Evolutionary conservation across 1,140 invertebrate species (phyloP).

Genomic region (Branchinecta lynchi): DNA sequence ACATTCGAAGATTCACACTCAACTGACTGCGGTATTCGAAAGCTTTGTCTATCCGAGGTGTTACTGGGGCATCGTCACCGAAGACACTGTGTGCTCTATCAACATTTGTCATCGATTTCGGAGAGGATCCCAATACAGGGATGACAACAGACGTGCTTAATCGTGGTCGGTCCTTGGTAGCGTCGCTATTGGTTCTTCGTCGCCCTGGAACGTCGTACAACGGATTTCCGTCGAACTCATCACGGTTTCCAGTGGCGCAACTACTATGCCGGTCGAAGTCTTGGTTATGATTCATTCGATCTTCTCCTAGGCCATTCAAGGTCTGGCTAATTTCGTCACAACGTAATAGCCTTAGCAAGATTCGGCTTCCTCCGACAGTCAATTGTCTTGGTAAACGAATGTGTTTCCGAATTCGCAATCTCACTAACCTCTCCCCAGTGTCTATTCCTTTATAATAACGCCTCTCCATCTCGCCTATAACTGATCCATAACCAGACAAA

Average conservation of each 20-base stretch:
- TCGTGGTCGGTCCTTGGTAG: neutral
- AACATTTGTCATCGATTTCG: neutral
- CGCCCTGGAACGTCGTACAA: neutral
- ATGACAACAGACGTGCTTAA: neutral
- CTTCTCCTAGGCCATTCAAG: conserved; percentile 2
- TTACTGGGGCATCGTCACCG: neutral
- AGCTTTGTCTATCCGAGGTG: conserved; percentile 18
- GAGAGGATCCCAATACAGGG: neutral
- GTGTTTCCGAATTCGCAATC: conserved; percentile 27
- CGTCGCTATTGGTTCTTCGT: neutral
- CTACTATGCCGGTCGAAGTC: neutral
- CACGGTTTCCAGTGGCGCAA: neutral
- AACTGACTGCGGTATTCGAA: conserved; percentile 22
- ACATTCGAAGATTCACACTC: conserved; percentile 20
- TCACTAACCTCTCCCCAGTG: conserved; percentile 32
- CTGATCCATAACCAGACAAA: conserved; percentile 30
- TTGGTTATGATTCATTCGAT: neutral
- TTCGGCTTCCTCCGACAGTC: conserved; percentile 28
- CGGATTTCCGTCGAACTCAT: neutral
- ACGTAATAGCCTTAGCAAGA: conserved; percentile 24
- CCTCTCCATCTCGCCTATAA: conserved; percentile 31
- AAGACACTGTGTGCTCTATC: neutral
- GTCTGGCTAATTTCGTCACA: neutral
- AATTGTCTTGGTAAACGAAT: conserved; percentile 27
- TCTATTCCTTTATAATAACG: conserved; percentile 32